Conservation (phyloP, 2,113 vertebrate species). For the Callipepla californica region DNA sequence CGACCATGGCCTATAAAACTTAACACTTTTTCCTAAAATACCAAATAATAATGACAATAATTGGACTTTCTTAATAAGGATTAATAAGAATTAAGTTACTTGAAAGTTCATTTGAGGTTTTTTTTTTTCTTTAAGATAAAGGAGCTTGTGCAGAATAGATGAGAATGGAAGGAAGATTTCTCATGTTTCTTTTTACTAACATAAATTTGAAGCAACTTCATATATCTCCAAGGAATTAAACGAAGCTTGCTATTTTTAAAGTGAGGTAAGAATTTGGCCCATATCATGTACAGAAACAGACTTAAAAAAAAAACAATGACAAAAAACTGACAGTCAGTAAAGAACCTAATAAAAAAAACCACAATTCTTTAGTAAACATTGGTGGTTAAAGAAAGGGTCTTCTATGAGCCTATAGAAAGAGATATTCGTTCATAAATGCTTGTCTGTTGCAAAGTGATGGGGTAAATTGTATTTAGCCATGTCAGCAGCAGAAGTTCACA, state of each 20-base stretch:
- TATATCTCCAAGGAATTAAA: neutral
- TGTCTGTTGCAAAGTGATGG: neutral
- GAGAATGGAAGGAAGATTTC: neutral
- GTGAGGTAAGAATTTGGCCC: neutral
- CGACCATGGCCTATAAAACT: neutral
- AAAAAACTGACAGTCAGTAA: neutral
- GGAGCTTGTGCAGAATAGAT: neutral
- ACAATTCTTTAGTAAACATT: neutral
- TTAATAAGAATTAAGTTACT: neutral
- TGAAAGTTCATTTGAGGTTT: neutral
- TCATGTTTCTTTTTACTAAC: neutral
- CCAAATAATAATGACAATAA: neutral
- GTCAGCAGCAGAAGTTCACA: conserved; percentile 28
- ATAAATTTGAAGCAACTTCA: neutral
- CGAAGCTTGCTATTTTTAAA: neutral
- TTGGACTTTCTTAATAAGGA: neutral
- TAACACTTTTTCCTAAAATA: neutral
- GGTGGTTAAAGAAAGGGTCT: neutral
- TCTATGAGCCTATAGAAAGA: neutral
- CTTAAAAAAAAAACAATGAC: neutral
- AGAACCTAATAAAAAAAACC: neutral
- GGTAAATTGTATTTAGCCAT: conserved; percentile 9
- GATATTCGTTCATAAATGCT: neutral
- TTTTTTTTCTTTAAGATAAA: neutral
- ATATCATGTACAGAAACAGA: neutral